A percentile compares a stretch with the other conserved stretches of the same genome.
Evolutionary conservation across 2,888 invertebrate genomes (phyloP).

Genomic region (Gymnosoma rotundatum): DNA sequence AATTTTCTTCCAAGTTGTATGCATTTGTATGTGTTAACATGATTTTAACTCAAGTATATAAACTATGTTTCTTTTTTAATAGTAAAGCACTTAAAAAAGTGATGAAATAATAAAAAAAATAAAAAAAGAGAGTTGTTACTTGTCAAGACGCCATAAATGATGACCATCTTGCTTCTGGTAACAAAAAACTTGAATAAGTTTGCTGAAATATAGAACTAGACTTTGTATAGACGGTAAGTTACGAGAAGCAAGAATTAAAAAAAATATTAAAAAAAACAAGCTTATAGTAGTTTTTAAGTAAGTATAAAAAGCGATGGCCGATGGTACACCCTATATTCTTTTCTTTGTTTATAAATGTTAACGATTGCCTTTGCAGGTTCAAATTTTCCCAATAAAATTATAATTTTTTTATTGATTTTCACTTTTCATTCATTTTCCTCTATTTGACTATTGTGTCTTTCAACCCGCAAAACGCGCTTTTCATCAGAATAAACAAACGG

Average conservation of each 20-base stretch:
- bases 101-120: conserved; percentile 12
- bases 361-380: no score
- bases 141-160: conserved; percentile 68
- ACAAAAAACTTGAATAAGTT: background rate
- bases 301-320: background rate
- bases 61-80: conserved; percentile 36
- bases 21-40: conserved; percentile 3
- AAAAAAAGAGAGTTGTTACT: conserved; percentile 58
- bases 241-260: background rate
- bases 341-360: no score
- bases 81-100: conserved; percentile 32
- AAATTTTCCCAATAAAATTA: no score
- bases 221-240: conserved; percentile 22
- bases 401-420: no score
- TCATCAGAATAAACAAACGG: no score
- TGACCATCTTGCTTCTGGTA: conserved; percentile 60
- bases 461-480: no score
- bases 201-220: conserved; percentile 32
- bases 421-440: no score
- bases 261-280: conserved; percentile 8
- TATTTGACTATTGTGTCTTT: no score
- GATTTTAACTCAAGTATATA: conserved; percentile 46
- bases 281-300: conserved; percentile 20
- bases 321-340: background rate
- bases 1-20: background rate